Conservation (phyloP, 23 tunicate species). For the Styela clava region DNA sequence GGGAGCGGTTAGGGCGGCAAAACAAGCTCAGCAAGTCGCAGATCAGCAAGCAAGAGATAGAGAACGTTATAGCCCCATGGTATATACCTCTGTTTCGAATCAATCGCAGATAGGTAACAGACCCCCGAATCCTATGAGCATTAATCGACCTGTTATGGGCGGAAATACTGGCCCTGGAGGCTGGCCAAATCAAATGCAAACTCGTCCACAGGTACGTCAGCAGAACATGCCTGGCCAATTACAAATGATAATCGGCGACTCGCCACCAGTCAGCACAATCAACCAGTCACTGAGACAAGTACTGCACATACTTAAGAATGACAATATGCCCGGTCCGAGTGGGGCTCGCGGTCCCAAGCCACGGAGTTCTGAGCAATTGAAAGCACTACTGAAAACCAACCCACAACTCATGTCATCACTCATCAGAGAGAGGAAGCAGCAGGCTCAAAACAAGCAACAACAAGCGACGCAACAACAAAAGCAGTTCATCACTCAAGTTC, state of each 20-base stretch:
- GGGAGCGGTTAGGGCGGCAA: conserved; percentile 70
- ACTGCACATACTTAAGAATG: not conserved
- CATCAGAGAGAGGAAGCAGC: conserved; percentile 49
- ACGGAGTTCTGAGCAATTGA: conserved; percentile 23
- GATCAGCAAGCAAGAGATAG: conserved; percentile 40
- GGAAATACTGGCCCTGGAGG: not conserved
- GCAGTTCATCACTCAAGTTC: not conserved
- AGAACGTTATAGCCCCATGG: conserved; percentile 13
- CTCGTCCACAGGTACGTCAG: not conserved
- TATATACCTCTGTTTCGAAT: not conserved
- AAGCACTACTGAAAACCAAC: conserved; percentile 32
- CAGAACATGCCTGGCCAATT: not conserved
- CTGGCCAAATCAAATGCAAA: conserved; percentile 13
- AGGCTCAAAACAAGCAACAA: conserved; percentile 25
- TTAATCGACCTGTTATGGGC: conserved; percentile 1
- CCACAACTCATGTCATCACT: conserved; percentile 62
- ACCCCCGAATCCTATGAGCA: not conserved
- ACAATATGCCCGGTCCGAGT: not conserved
- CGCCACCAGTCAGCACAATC: not conserved
- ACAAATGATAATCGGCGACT: not conserved
- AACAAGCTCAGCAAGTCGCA: conserved; percentile 72
- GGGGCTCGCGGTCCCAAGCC: conserved; percentile 8
- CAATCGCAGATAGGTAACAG: not conserved
- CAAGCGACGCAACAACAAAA: not conserved
- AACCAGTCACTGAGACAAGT: conserved; percentile 6